Evolutionary conservation across 2,797 vertebrate species (phyloP).

Genomic region (Anolis apletophallus): DNA sequence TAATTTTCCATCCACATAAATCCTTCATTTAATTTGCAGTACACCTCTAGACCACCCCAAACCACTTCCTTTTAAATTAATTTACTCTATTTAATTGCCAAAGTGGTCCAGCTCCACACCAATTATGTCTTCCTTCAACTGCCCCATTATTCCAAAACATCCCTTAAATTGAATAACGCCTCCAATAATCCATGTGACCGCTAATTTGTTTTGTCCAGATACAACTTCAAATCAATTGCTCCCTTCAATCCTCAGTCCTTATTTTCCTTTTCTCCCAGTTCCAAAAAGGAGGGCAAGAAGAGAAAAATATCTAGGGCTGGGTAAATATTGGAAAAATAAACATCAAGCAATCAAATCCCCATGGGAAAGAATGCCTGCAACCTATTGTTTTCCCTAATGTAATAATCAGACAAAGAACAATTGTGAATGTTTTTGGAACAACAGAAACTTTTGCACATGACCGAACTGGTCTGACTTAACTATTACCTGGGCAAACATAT

Average conservation of each 20-base stretch:
- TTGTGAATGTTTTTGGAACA: background rate
- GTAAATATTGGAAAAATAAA: background rate
- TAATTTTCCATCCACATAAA: background rate
- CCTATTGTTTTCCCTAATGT: background rate
- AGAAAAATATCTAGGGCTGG: background rate
- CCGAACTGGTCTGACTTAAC: background rate
- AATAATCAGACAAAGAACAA: background rate
- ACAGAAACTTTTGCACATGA: background rate
- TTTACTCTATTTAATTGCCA: background rate
- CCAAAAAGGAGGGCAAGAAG: background rate
- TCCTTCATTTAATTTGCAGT: background rate
- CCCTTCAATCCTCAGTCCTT: background rate
- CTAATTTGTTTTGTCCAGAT: background rate
- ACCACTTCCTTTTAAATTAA: background rate
- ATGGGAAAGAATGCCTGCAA: constrained; percentile 10
- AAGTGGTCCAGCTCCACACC: background rate
- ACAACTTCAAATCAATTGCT: background rate
- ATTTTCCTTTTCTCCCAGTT: background rate
- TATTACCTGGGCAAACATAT: background rate
- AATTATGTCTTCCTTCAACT: background rate
- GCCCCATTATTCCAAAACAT: background rate
- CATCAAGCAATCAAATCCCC: constrained; percentile 21
- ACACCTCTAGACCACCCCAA: background rate
- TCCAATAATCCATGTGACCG: background rate
- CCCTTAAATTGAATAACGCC: background rate